Evolutionary conservation across 2,888 invertebrate genomes (phyloP), one percentile per base, ranked within the genome.

Genomic region (Eupithecia exiguata): DNA sequence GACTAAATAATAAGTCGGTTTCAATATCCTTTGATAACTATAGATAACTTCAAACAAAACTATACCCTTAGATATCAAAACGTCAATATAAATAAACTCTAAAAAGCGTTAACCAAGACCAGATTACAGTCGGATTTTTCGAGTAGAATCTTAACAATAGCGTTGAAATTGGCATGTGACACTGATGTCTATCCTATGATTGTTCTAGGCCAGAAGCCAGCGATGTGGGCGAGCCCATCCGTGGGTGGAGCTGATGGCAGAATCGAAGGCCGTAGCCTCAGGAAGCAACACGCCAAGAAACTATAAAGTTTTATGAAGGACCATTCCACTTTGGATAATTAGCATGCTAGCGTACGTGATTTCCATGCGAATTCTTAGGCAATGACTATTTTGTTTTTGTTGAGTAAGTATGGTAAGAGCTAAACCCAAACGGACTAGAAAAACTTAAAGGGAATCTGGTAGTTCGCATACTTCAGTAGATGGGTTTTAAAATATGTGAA

Each of bases 141-240:
- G 7, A n/a, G 12, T 43, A 21, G 21, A 5, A 69, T 53, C 40
- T 43, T 49, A 25, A 70, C 30, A 71, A 25, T 14, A 38, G 70
- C 74, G 67, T 75, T 71, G 74, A 74, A 76, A 72, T 74, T 72
- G 25, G 65, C 18, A 72, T 71, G 73, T 69, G 71, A 77, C 74
- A 72, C 70, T 76, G 78, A 80, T 83, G 81, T 82, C 76, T 74
- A 76, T 80, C 74, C 74, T 72, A 66, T 78, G 78, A 86, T 87
- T 87, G 87, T 87, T 85, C 84, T 86, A 79, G 80, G 81, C 77
- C 77, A 69, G 68, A 69, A 68, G 72, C 73, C 46, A 70, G 74
- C 79, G 63, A 38, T 68, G 89, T 89, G 84, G 90, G 91, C 86
- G 89, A 84, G 86, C 87, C 87, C 89, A 88, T 85, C 85, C 83